These are phyloP conservation scores for Acarapis woodi DNA, from an alignment of 1,140 invertebrate species.

Conservation along the genomic window DNA sequence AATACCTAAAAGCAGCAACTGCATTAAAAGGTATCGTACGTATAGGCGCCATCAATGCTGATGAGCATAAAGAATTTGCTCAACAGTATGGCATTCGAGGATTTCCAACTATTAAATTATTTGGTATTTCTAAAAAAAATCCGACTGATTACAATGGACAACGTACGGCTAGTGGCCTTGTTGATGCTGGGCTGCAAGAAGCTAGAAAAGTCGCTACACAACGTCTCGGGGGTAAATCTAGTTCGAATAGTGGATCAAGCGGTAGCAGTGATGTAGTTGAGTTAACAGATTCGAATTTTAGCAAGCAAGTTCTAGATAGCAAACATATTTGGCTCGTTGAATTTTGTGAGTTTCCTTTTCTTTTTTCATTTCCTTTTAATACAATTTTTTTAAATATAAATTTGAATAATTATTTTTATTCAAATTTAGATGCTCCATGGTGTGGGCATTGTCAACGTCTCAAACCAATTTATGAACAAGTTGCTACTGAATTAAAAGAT, in stretches of 20 bases:
- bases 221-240: slow-evolving; percentile 23
- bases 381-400: too few relatives aligned
- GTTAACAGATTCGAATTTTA: slow-evolving; percentile 78
- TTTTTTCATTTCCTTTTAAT: neutral
- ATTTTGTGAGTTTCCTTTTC: neutral
- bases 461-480: slow-evolving; percentile 73
- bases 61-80: slow-evolving; percentile 48
- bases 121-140: slow-evolving; percentile 54
- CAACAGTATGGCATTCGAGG: slow-evolving; percentile 37
- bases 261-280: slow-evolving; percentile 43
- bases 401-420: slow-evolving; percentile 26
- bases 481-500: slow-evolving; percentile 74
- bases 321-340: neutral
- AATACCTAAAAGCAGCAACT: slow-evolving; percentile 75
- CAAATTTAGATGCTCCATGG: slow-evolving; percentile 90
- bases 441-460: slow-evolving; percentile 74
- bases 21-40: slow-evolving; percentile 66
- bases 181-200: slow-evolving; percentile 48
- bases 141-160: slow-evolving; percentile 59
- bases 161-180: slow-evolving; percentile 51
- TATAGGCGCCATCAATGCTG: slow-evolving; percentile 83
- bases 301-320: slow-evolving; percentile 25
- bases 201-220: slow-evolving; percentile 33
- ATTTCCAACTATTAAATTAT: slow-evolving; percentile 92
- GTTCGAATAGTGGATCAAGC: neutral